A percentile compares a stretch with the other conserved stretches of the same genome.
phyloP scores from a whole-genome alignment of 2,113 vertebrate species.

The Microtus richardsoni region DNA sequence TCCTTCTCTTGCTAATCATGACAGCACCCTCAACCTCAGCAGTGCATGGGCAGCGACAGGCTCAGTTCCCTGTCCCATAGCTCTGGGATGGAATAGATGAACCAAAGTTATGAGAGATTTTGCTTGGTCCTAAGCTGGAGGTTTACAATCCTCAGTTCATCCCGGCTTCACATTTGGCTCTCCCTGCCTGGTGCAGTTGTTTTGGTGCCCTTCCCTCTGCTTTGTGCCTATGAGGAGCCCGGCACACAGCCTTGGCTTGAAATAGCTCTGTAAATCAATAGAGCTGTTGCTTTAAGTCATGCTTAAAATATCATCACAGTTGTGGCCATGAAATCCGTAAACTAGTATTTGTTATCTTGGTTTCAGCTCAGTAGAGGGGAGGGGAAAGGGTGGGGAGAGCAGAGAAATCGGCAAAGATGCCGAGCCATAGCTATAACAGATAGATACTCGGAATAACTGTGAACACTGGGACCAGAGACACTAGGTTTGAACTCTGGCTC shows the following conservation, averaged over 20 bases:
- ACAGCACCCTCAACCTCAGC: too few species aligned
- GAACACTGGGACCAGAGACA: background rate
- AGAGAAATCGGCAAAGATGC: background rate
- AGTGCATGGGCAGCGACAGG: too few species aligned
- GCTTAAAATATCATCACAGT: background rate
- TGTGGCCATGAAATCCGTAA: background rate
- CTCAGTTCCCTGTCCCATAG: background rate
- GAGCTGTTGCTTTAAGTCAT: background rate
- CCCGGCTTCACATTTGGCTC: background rate
- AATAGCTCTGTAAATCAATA: background rate
- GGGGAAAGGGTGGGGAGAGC: background rate
- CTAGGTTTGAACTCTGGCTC: background rate
- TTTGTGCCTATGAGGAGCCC: background rate
- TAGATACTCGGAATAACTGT: background rate
- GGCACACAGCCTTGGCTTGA: background rate
- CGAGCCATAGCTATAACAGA: background rate
- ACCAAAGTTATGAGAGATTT: background rate
- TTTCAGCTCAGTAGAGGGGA: background rate
- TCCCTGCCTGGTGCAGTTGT: background rate
- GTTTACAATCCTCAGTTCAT: background rate
- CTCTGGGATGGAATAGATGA: background rate
- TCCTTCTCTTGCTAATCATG: background rate
- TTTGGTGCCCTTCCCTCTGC: background rate
- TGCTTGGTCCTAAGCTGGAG: background rate
- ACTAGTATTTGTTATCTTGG: background rate